phyloP scores from a whole-genome alignment of 1,140 invertebrate genomes.

The Physella acuta region DNA sequence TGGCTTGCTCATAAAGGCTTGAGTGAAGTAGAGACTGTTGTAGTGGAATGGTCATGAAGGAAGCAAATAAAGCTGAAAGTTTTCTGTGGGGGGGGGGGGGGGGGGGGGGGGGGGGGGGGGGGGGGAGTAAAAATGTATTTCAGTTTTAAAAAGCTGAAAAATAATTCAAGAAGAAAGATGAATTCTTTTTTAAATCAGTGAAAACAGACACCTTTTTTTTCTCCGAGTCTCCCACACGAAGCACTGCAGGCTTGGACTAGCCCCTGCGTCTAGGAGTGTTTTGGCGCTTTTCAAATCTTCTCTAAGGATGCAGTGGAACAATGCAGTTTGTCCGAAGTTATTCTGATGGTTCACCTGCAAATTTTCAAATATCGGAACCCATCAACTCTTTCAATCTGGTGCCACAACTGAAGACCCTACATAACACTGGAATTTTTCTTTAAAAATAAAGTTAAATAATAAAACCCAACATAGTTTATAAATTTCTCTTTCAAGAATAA shows the following conservation, averaged over 20 bases:
- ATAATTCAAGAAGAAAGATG: not conserved
- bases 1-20: slow-evolving; percentile 34
- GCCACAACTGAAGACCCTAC: no score
- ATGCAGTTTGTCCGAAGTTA: slow-evolving; percentile 41
- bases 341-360: slow-evolving; percentile 49
- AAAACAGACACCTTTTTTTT: slow-evolving; percentile 37
- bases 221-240: slow-evolving; percentile 46
- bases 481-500: not conserved
- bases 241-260: slow-evolving; percentile 42
- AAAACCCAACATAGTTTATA: not conserved
- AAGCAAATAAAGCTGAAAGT: slow-evolving; percentile 45
- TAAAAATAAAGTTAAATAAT: no score
- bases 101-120: no score
- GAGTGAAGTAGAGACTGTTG: slow-evolving; percentile 38
- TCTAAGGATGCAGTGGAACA: slow-evolving; percentile 46
- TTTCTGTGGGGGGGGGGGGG: slow-evolving; percentile 43
- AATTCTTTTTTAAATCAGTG: not conserved
- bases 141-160: not conserved
- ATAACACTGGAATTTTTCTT: no score
- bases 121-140: no score
- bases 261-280: slow-evolving; percentile 38
- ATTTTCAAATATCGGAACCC: no score
- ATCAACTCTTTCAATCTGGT: no score
- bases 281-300: slow-evolving; percentile 38
- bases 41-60: slow-evolving; percentile 45